These are phyloP conservation scores for Zootoca vivipara DNA, from an alignment of 2,113 vertebrate genomes.

Conservation along the genomic window DNA sequence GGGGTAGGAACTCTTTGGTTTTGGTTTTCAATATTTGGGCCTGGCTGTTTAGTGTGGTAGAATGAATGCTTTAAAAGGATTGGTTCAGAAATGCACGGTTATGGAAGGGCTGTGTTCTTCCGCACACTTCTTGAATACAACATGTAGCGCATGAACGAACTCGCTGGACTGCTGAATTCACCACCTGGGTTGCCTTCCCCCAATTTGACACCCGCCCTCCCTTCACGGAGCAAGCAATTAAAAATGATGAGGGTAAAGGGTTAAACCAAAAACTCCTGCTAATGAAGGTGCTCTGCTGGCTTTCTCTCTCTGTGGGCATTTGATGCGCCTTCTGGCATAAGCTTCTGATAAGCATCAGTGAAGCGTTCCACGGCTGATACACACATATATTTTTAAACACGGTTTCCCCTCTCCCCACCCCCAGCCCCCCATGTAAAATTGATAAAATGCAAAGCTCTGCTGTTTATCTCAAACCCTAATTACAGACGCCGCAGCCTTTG, in stretches of 20 bases:
- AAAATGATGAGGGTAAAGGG: constrained; percentile 72
- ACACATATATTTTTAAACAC: constrained; percentile 40
- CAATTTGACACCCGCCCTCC: constrained; percentile 16
- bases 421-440: constrained; percentile 44
- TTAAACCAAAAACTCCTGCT: constrained; percentile 59
- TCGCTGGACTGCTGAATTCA: constrained; percentile 25
- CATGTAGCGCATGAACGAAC: constrained; percentile 23
- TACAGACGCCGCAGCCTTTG: constrained; percentile 41
- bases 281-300: constrained; percentile 53
- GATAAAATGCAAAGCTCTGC: constrained; percentile 52
- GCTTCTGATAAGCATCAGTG: constrained; percentile 62
- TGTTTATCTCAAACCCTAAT: constrained; percentile 62
- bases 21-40: constrained; percentile 49
- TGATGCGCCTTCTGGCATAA: constrained; percentile 56
- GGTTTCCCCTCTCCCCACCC: not conserved
- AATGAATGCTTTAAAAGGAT: constrained; percentile 47
- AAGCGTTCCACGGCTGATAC: constrained; percentile 58
- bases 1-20: no score
- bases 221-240: constrained; percentile 68
- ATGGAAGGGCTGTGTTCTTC: constrained; percentile 25
- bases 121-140: constrained; percentile 43
- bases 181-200: constrained; percentile 31
- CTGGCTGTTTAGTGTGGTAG: constrained; percentile 60
- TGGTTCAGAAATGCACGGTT: constrained; percentile 35
- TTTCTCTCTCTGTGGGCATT: constrained; percentile 41